Evolutionary conservation across 2,888 invertebrate genomes (phyloP), one percentile per base, ranked within the genome.

Genomic region (Timema podura): DNA sequence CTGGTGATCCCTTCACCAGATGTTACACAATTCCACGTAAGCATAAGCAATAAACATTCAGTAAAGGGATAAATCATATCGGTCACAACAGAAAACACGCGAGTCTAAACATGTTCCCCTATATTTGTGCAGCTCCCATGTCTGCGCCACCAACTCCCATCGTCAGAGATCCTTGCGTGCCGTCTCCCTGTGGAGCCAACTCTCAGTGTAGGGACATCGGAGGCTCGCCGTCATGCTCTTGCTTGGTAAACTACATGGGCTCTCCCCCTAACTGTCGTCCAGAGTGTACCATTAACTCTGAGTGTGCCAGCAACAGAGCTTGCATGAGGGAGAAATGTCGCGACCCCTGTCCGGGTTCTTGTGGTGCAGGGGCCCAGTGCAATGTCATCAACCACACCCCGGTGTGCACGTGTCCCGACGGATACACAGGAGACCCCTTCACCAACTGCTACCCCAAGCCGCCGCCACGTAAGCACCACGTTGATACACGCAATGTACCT

Each of bases 351-450:
- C 89, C 89, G 9, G 91, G 90, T 61, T 87, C 89, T 10, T 93
- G 93, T 79, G 93, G 92, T 15, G 80, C 87, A 69, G 87, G 86
- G 74, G 90, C 92, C 0, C 82, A 87, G 73, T 93, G 93, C 77
- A 85, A 84, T 77, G 90, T 92, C 11, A 87, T 90, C 75, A 89
- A 88, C 76, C 93, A 93, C 77, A 85, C 89, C n/a, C 90, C 92
- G 6, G 88, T 88, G 75, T 93, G 93, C 78, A 87, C 87, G 51
- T 93, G 93, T 78, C 83, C 86, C 6, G 82, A 85, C 44, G 90
- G 90, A 66, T 91, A 87, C 76, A 86, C 85, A 5, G 93, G 93
- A 44, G 91, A 93, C 83, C 91, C 93, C 30, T 92, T 92, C 78
- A 87, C 83, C 72, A 87, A 84, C 75, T 92, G 92, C 77, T 81